Evolutionary conservation across 2,797 vertebrate genomes (phyloP).

Genomic region (Clamator glandarius): DNA sequence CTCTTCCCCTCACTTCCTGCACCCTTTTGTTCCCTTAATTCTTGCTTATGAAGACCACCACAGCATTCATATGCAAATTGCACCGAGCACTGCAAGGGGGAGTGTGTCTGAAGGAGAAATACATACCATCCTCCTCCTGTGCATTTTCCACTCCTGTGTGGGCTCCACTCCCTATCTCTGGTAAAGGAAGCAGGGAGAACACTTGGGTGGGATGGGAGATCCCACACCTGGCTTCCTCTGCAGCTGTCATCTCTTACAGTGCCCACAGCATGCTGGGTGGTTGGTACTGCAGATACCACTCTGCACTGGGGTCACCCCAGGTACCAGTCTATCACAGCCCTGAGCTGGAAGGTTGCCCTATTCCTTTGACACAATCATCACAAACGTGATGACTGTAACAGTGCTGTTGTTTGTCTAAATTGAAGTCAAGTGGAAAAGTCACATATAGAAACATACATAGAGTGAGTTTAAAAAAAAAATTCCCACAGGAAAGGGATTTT

Average conservation of each 20-base stretch:
- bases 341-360: neutral
- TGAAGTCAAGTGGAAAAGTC: neutral
- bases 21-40: constrained; percentile 64
- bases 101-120: constrained; percentile 20
- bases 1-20: constrained; percentile 45
- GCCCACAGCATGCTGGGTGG: neutral
- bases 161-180: neutral
- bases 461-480: neutral
- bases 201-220: neutral
- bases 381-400: neutral
- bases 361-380: neutral
- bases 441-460: neutral
- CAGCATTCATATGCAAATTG: constrained; percentile 70
- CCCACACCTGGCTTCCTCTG: neutral
- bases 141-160: neutral
- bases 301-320: neutral
- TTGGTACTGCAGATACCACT: neutral
- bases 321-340: neutral
- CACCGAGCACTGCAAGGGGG: neutral
- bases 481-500: constrained; percentile 27
- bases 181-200: neutral
- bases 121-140: neutral
- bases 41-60: constrained; percentile 51
- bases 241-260: neutral
- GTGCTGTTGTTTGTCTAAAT: neutral